Evolutionary conservation across 2,113 vertebrate genomes (phyloP).

Genomic region (Notothenia rossii): DNA sequence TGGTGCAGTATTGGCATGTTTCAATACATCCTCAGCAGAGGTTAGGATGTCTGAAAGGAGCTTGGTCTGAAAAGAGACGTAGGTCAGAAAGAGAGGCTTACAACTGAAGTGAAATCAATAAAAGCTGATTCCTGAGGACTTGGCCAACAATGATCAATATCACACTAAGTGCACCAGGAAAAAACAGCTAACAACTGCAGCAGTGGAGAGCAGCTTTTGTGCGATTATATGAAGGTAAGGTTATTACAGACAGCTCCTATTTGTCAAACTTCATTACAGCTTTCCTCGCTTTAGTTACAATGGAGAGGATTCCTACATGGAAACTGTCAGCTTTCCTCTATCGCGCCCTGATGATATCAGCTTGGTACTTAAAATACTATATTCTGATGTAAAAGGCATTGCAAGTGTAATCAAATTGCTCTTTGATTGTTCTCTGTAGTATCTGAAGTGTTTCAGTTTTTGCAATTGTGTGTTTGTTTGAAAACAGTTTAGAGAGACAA

Average conservation of each 20-base stretch:
- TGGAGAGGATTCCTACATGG: not conserved
- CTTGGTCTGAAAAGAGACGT: constrained; percentile 54
- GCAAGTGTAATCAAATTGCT: constrained; percentile 3
- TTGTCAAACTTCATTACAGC: constrained; percentile 26
- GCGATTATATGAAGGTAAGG: constrained; percentile 31
- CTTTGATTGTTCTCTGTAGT: not conserved
- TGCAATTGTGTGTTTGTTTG: too few relatives aligned
- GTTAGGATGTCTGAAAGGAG: constrained; percentile 53
- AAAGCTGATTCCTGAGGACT: constrained; percentile 73
- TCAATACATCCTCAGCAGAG: constrained; percentile 37
- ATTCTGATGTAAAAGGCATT: not conserved
- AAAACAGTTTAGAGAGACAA: too few relatives aligned
- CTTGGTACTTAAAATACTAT: constrained; percentile 6
- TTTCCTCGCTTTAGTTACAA: not conserved
- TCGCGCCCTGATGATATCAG: not conserved
- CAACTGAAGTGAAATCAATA: constrained; percentile 80
- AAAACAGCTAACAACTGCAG: constrained; percentile 25
- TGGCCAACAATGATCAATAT: constrained; percentile 79
- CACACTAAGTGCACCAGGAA: constrained; percentile 64
- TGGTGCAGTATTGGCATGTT: constrained; percentile 36
- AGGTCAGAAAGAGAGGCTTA: constrained; percentile 71
- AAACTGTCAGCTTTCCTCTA: constrained; percentile 4
- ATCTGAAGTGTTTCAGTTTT: not conserved
- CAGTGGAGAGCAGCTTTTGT: constrained; percentile 46
- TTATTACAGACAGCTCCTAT: constrained; percentile 33